phyloP scores from a whole-genome alignment of 2,113 vertebrate genomes.

The Platichthys flesus region DNA sequence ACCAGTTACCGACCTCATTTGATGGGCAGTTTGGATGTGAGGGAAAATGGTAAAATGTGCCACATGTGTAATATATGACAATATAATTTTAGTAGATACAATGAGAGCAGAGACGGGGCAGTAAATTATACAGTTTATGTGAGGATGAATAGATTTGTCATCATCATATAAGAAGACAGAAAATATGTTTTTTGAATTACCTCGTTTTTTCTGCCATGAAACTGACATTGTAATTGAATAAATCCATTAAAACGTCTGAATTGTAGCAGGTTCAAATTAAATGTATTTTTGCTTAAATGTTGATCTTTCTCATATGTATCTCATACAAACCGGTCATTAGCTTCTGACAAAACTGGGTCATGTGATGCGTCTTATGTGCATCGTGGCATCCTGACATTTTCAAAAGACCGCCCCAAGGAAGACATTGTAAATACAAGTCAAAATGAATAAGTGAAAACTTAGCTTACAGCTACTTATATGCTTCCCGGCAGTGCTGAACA shows the following conservation, averaged over 20 bases:
- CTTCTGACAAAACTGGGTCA: slow-evolving; percentile 44
- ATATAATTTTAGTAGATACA: too few relatives aligned
- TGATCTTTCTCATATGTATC: neutral
- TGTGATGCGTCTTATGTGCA: slow-evolving; percentile 39
- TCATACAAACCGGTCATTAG: neutral
- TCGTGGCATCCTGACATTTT: slow-evolving; percentile 54
- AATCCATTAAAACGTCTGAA: neutral
- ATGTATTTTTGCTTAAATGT: neutral
- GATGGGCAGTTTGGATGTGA: too few relatives aligned
- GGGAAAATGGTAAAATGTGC: too few relatives aligned
- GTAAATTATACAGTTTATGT: neutral
- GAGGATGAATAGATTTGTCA: neutral
- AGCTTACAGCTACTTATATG: slow-evolving; percentile 26
- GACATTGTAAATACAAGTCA: slow-evolving; percentile 28
- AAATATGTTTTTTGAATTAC: neutral
- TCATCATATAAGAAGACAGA: neutral
- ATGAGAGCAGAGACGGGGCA: neutral
- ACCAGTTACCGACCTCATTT: too few relatives aligned
- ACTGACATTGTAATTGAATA: neutral
- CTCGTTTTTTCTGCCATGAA: neutral
- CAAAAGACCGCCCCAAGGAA: slow-evolving; percentile 28
- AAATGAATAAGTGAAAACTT: slow-evolving; percentile 46
- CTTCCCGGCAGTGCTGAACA: slow-evolving; percentile 25
- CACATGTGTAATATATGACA: too few relatives aligned
- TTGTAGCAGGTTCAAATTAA: neutral